phyloP scores from a whole-genome alignment of 2,797 vertebrate species.

The Cyprinella venusta region DNA sequence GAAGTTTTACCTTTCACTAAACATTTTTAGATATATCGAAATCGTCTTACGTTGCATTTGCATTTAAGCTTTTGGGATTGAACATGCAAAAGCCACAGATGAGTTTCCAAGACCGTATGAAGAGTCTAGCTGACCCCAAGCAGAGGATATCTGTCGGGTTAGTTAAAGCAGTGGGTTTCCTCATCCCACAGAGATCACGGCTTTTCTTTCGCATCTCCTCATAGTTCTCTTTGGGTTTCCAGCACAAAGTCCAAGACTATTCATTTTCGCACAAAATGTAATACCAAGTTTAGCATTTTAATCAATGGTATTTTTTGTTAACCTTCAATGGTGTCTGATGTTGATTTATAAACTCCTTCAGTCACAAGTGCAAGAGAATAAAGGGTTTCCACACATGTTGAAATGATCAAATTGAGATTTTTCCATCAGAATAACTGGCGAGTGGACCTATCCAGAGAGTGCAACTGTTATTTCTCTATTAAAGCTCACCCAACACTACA shows the following conservation, averaged over 20 bases:
- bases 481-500: background rate
- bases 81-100: background rate
- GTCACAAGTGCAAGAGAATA: background rate
- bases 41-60: no score
- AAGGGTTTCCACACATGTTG: background rate
- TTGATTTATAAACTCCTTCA: background rate
- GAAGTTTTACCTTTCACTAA: no score
- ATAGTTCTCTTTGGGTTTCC: background rate
- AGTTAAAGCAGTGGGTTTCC: background rate
- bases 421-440: background rate
- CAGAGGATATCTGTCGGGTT: background rate
- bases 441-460: background rate
- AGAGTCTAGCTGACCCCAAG: background rate
- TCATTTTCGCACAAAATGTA: no score
- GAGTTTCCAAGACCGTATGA: background rate
- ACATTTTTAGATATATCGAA: no score
- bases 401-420: background rate
- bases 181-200: background rate
- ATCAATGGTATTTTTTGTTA: no score
- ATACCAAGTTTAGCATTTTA: no score
- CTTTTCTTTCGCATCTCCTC: background rate
- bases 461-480: background rate
- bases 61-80: background rate
- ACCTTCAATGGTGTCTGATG: background rate
- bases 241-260: no score